Evolutionary conservation across 1,140 invertebrate genomes (phyloP).

Genomic region (Oppia nitens): DNA sequence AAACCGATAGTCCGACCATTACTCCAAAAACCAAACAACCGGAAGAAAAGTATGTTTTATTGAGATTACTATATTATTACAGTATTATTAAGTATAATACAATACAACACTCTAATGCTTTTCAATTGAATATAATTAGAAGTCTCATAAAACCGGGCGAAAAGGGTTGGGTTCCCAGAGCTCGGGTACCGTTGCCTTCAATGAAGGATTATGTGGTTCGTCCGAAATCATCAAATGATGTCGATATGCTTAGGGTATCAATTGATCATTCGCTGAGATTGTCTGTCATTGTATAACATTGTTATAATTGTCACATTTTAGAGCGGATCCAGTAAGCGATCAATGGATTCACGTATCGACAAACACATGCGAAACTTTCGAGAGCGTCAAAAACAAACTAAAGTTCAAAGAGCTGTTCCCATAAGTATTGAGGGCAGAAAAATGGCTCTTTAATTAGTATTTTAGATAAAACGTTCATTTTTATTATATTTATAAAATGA

Average conservation of each 20-base stretch:
- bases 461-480: not conserved
- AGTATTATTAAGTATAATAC: constrained; percentile 1
- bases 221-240: constrained; percentile 74
- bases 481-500: not conserved
- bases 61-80: too few species aligned
- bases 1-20: constrained; percentile 11
- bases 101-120: constrained; percentile 5
- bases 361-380: constrained; percentile 76
- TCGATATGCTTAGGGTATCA: constrained; percentile 47
- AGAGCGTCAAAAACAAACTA: constrained; percentile 60
- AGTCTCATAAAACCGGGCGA: constrained; percentile 73
- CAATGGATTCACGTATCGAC: constrained; percentile 67
- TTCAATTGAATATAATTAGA: constrained; percentile 19
- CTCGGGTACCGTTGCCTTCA: constrained; percentile 82
- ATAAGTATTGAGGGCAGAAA: constrained; percentile 91
- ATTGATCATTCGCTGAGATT: constrained; percentile 6
- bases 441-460: constrained; percentile 53
- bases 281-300: too few species aligned
- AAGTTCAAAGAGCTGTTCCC: constrained; percentile 59
- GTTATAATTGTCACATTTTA: constrained; percentile 24
- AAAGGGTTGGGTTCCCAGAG: constrained; percentile 81
- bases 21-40: constrained; percentile 11
- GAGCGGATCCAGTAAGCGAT: constrained; percentile 51
- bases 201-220: constrained; percentile 91
- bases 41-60: constrained; percentile 8